These are phyloP conservation scores for Philopedon plagiatum DNA, from an alignment of 2,888 invertebrate species.

Conservation along the genomic window DNA sequence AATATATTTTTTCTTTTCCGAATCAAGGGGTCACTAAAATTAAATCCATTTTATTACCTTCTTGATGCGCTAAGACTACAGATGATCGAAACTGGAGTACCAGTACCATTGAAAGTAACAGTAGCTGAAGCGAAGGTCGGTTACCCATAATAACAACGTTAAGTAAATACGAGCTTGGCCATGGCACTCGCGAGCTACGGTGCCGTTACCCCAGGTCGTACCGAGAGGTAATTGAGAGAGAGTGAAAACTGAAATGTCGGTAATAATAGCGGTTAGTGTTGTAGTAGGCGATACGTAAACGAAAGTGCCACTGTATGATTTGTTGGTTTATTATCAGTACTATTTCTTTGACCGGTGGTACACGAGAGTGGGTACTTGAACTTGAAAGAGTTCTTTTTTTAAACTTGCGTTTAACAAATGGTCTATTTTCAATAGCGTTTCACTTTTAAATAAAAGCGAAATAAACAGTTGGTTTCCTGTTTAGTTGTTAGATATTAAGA, in stretches of 20 bases:
- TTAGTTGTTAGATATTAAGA: no score
- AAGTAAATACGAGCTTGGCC: conserved; percentile 51
- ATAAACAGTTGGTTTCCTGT: not conserved
- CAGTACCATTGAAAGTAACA: conserved; percentile 55
- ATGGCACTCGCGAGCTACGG: conserved; percentile 44
- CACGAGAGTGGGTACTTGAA: conserved; percentile 32
- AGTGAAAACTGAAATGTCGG: conserved; percentile 56
- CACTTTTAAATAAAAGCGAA: not conserved
- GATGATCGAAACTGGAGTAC: conserved; percentile 60
- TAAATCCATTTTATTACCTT: conserved; percentile 44
- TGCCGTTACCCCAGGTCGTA: conserved; percentile 51
- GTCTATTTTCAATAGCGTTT: not conserved
- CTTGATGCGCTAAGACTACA: conserved; percentile 61
- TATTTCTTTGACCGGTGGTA: conserved; percentile 13
- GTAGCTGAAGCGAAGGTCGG: conserved; percentile 58
- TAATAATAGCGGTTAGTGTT: conserved; percentile 25
- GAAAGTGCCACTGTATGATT: conserved; percentile 45
- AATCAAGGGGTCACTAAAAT: not conserved
- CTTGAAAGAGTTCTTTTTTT: not conserved
- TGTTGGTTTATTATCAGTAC: conserved; percentile 35
- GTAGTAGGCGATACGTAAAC: conserved; percentile 43
- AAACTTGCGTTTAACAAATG: not conserved
- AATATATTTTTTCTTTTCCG: conserved; percentile 10
- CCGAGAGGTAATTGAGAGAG: conserved; percentile 58
- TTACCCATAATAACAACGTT: conserved; percentile 47